phyloP scores from a whole-genome alignment of 1,140 invertebrate species.

The Ephestia elutella region DNA sequence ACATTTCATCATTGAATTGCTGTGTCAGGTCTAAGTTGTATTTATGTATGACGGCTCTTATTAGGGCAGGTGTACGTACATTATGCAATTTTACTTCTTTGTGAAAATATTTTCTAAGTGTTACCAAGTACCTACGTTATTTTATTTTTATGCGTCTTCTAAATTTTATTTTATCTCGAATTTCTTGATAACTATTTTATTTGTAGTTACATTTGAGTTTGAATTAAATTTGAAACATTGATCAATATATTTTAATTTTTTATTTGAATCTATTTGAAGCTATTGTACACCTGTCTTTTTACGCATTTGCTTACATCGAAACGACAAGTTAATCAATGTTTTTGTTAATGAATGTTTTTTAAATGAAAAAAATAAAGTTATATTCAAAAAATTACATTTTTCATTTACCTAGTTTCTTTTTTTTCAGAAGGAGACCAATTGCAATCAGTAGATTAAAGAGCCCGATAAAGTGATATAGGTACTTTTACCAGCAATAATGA shows the following conservation, averaged over 20 bases:
- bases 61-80: background rate
- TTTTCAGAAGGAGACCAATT: no score
- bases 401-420: no score
- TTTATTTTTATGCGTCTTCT: background rate
- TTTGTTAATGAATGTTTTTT: constrained; percentile 38
- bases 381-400: constrained; percentile 10
- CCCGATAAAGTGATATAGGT: no score
- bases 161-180: no score
- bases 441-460: no score
- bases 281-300: background rate
- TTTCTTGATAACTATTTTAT: no score
- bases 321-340: constrained; percentile 11
- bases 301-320: constrained; percentile 16
- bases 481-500: no score
- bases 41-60: background rate
- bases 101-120: no score
- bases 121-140: background rate
- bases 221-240: no score
- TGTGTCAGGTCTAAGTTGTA: background rate
- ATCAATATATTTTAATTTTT: no score
- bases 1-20: background rate
- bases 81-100: background rate
- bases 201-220: no score
- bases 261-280: background rate
- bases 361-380: constrained; percentile 33